Base-by-base conservation (phyloP, 2,113 vertebrate species). In the Ochotona curzoniae region DNA sequence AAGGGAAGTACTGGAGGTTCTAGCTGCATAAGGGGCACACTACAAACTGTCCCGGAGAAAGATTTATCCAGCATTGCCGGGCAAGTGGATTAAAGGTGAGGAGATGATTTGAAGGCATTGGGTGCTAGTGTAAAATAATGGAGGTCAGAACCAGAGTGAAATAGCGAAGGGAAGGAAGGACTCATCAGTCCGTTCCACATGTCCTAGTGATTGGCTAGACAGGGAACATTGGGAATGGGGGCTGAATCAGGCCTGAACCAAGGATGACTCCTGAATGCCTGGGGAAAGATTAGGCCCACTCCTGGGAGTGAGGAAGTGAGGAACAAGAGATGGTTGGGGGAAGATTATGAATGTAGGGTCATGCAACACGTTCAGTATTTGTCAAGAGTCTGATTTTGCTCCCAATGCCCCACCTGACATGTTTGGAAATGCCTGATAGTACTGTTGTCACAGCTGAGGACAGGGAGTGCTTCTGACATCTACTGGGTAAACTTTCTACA, bases 131-230 rank as follows among this genome's bases (percentile, higher is more conserved):
- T 23, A 1, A 64, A 44, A 12, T 3, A 35, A 73, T 18, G 14
- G 28, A 89, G 47, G 35, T 28, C 49, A 15, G 28, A 38, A 38
- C 7, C 8, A 25, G 38, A 73, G 28, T n/a, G 1, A 64, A 38
- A 30, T 1, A 12, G 18, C 35, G 69, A 28, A 67, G 60, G 73
- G n/a, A 21, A 83, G 28, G 71, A 69, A 67, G 38, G 23, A 17
- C n/a, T 28, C 12, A 54, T 21, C n/a, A 63, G 10, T 71, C 17
- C 5, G 7, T 0, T 7, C 18, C 8, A 0, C 3, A 1, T 21
- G 7, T 67, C 17, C 25, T 60, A 47, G 28, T 4, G 17, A 61
- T 8, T 1, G 8, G 23, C 17, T 54, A 6, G 8, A 3, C 9
- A 5, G 21, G 21, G 30, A 85, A n/a, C 26, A 4, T 14, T 35